Conservation (phyloP, 2,113 vertebrate species). For the Dasypus novemcinctus region DNA sequence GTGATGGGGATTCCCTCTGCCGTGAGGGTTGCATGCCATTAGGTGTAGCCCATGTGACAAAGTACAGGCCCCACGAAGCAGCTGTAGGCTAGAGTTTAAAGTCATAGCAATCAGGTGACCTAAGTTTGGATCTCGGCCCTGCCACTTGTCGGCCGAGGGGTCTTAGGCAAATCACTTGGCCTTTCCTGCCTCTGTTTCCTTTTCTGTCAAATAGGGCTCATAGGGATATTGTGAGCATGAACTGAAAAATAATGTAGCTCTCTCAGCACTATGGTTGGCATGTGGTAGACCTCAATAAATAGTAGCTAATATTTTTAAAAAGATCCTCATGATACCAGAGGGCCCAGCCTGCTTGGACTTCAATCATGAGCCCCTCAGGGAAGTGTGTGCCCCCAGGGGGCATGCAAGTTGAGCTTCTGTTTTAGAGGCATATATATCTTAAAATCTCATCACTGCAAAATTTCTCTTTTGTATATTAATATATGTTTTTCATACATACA, state of each 20-base stretch:
- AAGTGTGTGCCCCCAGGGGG: not conserved
- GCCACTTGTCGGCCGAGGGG: not conserved
- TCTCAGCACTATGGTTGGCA: not conserved
- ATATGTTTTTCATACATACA: not conserved
- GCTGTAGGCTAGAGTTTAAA: not conserved
- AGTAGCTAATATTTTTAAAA: not conserved
- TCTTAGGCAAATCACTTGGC: not conserved
- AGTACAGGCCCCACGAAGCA: not conserved
- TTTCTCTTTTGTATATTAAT: not conserved
- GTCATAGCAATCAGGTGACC: not conserved
- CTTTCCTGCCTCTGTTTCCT: not conserved
- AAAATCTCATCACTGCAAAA: not conserved
- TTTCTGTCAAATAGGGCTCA: not conserved
- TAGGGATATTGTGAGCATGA: not conserved
- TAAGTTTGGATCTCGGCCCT: not conserved
- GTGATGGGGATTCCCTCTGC: too few species aligned
- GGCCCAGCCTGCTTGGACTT: not conserved
- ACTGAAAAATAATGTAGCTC: not conserved
- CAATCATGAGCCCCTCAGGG: not conserved
- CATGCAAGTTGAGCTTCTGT: not conserved
- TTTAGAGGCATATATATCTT: not conserved
- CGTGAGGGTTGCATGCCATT: not conserved
- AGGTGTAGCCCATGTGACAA: fast-evolving
- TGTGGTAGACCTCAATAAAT: fast-evolving
- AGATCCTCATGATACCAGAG: not conserved